Evolutionary conservation across 2,888 invertebrate species (phyloP).

Genomic region (Boloria selene): DNA sequence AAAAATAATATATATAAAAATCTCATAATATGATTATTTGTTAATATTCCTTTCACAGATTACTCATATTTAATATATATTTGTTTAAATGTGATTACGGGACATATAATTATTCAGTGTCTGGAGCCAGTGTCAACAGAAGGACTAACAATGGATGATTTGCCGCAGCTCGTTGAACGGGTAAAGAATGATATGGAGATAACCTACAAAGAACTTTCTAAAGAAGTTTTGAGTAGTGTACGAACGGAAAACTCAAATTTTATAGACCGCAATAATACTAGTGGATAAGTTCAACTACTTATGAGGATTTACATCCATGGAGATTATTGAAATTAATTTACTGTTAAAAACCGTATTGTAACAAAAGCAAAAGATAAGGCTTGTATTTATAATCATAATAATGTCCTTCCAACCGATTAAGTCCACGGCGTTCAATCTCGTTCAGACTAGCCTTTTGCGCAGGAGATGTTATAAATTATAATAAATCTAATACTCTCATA

Average conservation of each 20-base stretch:
- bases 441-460: too few relatives aligned
- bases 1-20: too few relatives aligned
- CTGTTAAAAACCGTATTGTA: neutral
- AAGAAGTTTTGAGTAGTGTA: constrained; percentile 67
- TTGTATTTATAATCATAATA: too few relatives aligned
- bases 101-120: constrained; percentile 77
- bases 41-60: too few relatives aligned
- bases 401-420: too few relatives aligned
- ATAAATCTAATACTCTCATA: too few relatives aligned
- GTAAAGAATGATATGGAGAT: constrained; percentile 71
- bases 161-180: constrained; percentile 68
- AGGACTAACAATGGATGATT: constrained; percentile 68
- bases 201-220: constrained; percentile 67
- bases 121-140: constrained; percentile 75
- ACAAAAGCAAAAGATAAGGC: too few relatives aligned
- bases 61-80: too few relatives aligned
- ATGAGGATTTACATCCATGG: too few relatives aligned
- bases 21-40: too few relatives aligned
- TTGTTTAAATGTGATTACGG: constrained; percentile 48
- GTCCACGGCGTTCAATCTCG: too few relatives aligned
- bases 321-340: neutral
- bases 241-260: constrained; percentile 65
- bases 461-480: too few relatives aligned
- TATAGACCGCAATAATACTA: constrained; percentile 13
- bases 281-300: constrained; percentile 7